Base-by-base conservation (phyloP, 2,797 vertebrate species). In the Sebastes trivittatus region DNA sequence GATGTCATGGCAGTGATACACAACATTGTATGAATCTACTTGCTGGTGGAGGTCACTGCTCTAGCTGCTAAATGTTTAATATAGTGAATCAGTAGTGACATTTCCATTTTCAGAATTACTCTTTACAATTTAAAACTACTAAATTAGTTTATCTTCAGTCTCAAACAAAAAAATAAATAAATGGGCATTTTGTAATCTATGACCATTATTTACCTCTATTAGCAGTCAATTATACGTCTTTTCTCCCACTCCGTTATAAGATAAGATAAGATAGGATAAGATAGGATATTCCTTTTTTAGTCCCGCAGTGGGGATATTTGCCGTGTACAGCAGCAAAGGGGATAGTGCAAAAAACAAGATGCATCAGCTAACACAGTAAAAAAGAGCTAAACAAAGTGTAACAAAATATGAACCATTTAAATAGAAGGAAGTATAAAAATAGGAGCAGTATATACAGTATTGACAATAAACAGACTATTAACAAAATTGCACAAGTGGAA, bases 301-400 rank as follows among this genome's bases (percentile, higher is more conserved):
- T 36, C 11, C 11, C 11, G 0, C 34, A 36, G 11, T 36, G 34
- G 34, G 11, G 34, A 13, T 0, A 36, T 36, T 5, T 13, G 34
- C 34, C 13, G 34, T 36, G 34, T 36, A 36, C 0, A 36, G 34
- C 34, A 36, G 11, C 2, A 36, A 36, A 11, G 34, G 34, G 34
- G 34, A 36, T 11, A 36, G 11, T 36, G 34, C 34, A 36, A 11
- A 36, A 36, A 36, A 36, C 34, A 36, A 36, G 11, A 36, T 0
- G 4, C 11, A 36, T 36, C 34, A 36, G 34, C 34, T 36, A 11
- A 36, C 34, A 36, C 34, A 11, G 0, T 36, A 11, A 36, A 36
- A 36, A 36, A 36, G 34, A 36, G 4, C 34, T 36, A 2, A 36
- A 36, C 34, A 36, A 36, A 11, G 34, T 36, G 34, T 36, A 36